Base-by-base conservation (phyloP, 2,888 invertebrate species). In the Geotrupes spiniger region DNA sequence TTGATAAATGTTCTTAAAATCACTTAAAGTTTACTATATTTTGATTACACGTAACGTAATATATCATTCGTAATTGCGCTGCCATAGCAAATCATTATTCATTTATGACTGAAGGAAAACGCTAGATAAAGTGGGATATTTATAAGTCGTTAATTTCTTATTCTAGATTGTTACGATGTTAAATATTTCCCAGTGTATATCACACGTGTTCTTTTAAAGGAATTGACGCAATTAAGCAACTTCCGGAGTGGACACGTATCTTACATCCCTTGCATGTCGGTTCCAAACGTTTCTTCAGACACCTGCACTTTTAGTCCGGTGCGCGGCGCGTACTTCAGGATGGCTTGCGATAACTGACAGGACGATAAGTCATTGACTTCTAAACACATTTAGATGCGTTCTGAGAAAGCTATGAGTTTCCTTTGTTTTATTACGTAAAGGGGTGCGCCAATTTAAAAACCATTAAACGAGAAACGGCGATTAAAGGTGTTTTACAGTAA, bases 241-340 rank as follows among this genome's bases (percentile, higher is more conserved):
- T 70, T 70, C 70, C 70, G 69, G 65, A 65, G 52, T 64, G 66
- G 66, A 64, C 64, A 63, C 72, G 71, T 71, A 69, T 69, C 69
- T 66, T 67, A 63, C 14, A 33, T 33, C 68, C 68, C 64, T 63
- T 61, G 63, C 63, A 62, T 57, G 61, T 65, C 57, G 59, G 56
- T 49, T 36, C 47, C 45, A 41, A 46, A 51, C 53, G 49, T 52
- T 51, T 53, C 56, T 49, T 48, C 52, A 51, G 53, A 53, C 55
- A 58, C 60, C 58, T 60, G 59, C 60, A 50, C 42, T 45, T 53
- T 45, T 42, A 28, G 15, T 36, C 41, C 43, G 42, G 42, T 41
- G 53, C 42, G 39, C 33, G 14, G 10, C 33, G 46, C 40, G 39
- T 39, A 45, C 28, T 38, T 29, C 27, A 38, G 39, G 25, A 36